Conservation (phyloP, 2,113 vertebrate genomes). For the Cygnus atratus region DNA sequence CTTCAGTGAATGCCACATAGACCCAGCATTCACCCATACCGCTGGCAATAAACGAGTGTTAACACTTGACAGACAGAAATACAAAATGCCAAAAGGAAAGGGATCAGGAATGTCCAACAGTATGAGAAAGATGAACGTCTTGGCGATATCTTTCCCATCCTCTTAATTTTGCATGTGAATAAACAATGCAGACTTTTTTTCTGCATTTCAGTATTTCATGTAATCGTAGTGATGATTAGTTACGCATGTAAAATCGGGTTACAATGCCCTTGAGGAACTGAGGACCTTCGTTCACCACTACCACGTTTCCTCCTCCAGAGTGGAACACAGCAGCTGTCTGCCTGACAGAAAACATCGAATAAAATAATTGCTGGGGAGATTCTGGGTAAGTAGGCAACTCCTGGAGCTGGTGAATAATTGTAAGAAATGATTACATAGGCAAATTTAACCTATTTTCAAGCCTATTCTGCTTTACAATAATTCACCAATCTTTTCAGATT, state of each 20-base stretch:
- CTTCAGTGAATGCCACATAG: no score
- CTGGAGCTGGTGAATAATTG: neutral
- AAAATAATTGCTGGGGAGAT: neutral
- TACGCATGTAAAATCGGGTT: neutral
- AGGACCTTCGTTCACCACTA: neutral
- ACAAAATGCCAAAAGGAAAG: neutral
- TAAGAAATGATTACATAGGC: neutral
- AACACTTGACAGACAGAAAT: neutral
- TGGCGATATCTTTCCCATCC: neutral
- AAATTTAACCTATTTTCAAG: neutral
- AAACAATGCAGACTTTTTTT: neutral
- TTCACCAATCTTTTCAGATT: neutral
- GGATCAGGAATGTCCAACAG: neutral
- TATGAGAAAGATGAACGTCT: neutral
- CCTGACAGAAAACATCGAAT: neutral
- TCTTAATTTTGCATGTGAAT: neutral
- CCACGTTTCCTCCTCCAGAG: neutral
- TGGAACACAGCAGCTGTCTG: neutral
- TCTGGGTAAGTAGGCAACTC: neutral
- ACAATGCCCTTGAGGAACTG: neutral
- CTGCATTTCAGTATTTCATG: neutral
- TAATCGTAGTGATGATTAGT: neutral
- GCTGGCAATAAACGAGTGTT: neutral
- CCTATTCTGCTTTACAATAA: neutral
- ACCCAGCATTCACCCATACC: neutral